Evolutionary conservation across 1,140 invertebrate genomes (phyloP).

Genomic region (Heliconius nattereri): DNA sequence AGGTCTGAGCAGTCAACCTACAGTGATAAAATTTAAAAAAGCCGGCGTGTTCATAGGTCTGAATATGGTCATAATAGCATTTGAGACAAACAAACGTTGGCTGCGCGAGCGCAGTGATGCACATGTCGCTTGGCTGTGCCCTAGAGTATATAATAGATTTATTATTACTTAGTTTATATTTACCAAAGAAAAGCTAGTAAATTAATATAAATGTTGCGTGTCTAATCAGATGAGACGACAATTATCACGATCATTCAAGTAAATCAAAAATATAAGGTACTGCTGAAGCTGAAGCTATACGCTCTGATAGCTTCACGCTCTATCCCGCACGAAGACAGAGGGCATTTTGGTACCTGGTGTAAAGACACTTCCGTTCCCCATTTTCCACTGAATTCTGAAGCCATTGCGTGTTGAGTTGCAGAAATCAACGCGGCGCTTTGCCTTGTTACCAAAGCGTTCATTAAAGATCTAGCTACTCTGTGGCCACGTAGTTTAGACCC

Average conservation of each 20-base stretch:
- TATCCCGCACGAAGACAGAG: no score
- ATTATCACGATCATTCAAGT: background rate
- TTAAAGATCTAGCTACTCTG: background rate
- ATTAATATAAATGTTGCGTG: no score
- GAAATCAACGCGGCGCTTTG: no score
- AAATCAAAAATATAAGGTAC: background rate
- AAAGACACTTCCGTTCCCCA: no score
- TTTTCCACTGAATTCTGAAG: no score
- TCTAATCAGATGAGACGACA: constrained; percentile 35
- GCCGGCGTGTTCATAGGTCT: constrained; percentile 44
- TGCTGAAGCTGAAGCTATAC: background rate
- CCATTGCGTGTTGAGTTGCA: no score
- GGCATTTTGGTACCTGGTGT: no score
- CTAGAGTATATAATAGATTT: constrained; percentile 20
- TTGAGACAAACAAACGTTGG: constrained; percentile 19
- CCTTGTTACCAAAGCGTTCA: no score
- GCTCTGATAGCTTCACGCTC: no score
- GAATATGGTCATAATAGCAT: constrained; percentile 63
- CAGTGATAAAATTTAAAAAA: constrained; percentile 53
- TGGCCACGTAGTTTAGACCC: constrained; percentile 62
- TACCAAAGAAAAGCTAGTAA: constrained; percentile 14
- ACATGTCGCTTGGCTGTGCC: constrained; percentile 1
- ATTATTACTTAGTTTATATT: background rate
- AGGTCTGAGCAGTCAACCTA: constrained; percentile 36
- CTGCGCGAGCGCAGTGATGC: constrained; percentile 34